Evolutionary conservation across 2,797 vertebrate genomes (phyloP).

Genomic region (Acridotheres tristis): DNA sequence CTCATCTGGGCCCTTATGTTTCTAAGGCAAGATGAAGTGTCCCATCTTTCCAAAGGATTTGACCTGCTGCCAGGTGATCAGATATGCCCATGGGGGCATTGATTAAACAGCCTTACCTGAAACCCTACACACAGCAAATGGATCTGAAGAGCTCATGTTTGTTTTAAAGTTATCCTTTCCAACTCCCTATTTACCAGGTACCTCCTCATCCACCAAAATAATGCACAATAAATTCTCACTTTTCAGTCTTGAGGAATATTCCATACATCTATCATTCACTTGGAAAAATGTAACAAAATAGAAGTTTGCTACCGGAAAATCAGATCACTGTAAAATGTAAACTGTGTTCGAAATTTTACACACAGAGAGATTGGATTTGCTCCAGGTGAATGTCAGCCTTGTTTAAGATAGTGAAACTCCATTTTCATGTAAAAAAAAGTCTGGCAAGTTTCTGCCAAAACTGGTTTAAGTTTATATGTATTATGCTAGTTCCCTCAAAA

Average conservation of each 20-base stretch:
- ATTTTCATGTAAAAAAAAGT: neutral
- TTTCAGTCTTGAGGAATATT: neutral
- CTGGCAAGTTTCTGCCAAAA: neutral
- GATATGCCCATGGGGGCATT: neutral
- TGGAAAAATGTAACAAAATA: neutral
- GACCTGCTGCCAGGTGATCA: neutral
- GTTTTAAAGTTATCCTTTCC: neutral
- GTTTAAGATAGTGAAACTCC: neutral
- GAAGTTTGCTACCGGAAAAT: neutral
- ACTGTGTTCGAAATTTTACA: neutral
- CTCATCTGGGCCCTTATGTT: neutral
- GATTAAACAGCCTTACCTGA: neutral
- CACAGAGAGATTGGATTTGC: neutral
- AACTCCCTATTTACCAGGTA: neutral
- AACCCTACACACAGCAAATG: neutral
- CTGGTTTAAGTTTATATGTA: neutral
- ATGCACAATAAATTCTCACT: neutral
- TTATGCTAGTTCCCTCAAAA: neutral
- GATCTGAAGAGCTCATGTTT: neutral
- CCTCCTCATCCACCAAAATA: neutral
- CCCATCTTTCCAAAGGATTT: neutral
- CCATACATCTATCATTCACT: neutral
- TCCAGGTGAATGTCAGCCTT: neutral
- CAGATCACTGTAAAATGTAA: neutral
- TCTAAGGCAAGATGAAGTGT: neutral